A percentile compares a stretch with the other conserved stretches of the same genome.
Conservation (phyloP, 2,113 vertebrate genomes). For the Climacteris rufus region DNA sequence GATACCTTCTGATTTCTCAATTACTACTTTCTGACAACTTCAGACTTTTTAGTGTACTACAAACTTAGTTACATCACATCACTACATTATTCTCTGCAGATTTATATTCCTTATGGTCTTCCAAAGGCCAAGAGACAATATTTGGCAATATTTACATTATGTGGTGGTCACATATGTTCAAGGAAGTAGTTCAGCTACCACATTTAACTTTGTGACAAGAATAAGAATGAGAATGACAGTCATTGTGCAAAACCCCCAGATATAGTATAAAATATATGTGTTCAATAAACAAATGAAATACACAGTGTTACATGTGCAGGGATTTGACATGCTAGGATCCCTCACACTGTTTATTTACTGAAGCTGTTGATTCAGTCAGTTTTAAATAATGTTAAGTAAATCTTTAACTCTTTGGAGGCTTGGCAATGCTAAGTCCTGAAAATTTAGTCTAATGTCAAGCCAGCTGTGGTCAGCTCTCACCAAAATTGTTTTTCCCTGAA, state of each 20-base stretch:
- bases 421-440: background rate
- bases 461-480: background rate
- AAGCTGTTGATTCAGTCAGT: background rate
- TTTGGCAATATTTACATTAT: background rate
- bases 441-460: background rate
- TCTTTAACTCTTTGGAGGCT: background rate
- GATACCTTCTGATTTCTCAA: background rate
- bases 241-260: accelerated
- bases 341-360: background rate
- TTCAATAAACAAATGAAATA: background rate
- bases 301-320: background rate
- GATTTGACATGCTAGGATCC: background rate
- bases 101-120: background rate
- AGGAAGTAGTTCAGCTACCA: background rate
- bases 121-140: background rate
- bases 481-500: conserved; percentile 41
- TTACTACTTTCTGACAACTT: background rate
- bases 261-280: background rate
- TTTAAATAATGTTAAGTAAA: background rate
- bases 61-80: background rate
- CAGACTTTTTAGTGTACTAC: background rate
- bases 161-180: background rate
- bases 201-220: background rate
- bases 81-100: background rate
- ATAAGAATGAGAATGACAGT: background rate